Evolutionary conservation across 2,888 invertebrate species (phyloP).

Genomic region (Heliconius erato): DNA sequence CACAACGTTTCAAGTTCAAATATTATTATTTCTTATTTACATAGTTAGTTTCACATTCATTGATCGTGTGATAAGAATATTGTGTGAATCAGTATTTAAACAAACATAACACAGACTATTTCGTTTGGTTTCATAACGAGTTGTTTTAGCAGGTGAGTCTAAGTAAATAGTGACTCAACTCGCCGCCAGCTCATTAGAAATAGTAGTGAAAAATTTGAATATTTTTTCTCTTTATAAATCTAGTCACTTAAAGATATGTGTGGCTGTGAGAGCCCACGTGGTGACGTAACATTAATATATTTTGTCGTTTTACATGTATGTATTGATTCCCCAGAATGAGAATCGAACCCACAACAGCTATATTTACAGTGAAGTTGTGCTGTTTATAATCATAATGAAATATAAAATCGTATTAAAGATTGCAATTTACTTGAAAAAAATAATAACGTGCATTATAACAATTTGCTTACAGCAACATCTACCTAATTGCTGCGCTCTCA

Average conservation of each 20-base stretch:
- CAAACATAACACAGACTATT: conserved; percentile 7
- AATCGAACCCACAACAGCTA: background rate
- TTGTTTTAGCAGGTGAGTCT: conserved; percentile 29
- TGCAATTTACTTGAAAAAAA: conserved; percentile 11
- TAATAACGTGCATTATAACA: conserved; percentile 10
- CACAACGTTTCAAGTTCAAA: conserved; percentile 6
- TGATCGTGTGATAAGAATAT: conserved; percentile 3
- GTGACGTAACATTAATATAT: no score
- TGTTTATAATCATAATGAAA: background rate
- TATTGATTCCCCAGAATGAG: no score
- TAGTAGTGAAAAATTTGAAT: background rate
- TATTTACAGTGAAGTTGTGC: background rate
- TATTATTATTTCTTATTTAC: conserved; percentile 5
- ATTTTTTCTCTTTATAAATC: background rate
- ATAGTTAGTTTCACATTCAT: conserved; percentile 5
- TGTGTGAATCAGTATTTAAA: conserved; percentile 32
- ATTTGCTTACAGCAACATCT: conserved; percentile 21
- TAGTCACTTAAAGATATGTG: background rate
- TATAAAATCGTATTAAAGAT: conserved; percentile 8
- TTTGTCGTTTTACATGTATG: no score
- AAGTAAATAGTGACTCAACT: conserved; percentile 30
- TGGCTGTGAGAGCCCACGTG: no score
- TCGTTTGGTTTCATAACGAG: conserved; percentile 24
- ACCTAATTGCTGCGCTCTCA: conserved; percentile 4
- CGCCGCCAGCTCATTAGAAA: background rate